Evolutionary conservation across 2,113 vertebrate species (phyloP).

Genomic region (Emydocephalus ijimae): DNA sequence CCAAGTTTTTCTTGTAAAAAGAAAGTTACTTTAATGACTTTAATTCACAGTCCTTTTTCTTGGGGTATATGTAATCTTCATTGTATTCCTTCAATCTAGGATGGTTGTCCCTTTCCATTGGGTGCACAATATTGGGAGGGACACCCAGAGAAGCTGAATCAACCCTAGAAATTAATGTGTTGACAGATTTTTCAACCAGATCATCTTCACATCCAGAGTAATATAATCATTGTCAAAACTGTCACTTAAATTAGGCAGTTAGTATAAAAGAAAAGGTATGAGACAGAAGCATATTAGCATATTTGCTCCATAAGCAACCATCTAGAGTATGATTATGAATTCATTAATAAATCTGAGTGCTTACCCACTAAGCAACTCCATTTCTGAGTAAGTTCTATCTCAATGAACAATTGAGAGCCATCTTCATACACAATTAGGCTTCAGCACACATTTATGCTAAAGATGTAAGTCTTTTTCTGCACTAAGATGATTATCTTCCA

Average conservation of each 20-base stretch:
- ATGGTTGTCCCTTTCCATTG: background rate
- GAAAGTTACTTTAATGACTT: background rate
- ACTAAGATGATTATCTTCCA: background rate
- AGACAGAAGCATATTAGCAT: background rate
- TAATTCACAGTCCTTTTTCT: background rate
- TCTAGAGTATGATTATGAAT: background rate
- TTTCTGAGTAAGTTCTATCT: background rate
- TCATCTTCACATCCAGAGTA: background rate
- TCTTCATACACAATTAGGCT: background rate
- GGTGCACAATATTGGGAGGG: background rate
- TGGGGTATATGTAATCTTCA: background rate
- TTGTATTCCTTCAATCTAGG: background rate
- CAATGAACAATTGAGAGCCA: background rate
- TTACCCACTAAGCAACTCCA: background rate
- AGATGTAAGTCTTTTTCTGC: background rate
- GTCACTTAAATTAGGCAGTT: background rate
- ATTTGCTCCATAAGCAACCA: background rate
- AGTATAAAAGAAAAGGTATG: background rate
- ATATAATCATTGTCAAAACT: background rate
- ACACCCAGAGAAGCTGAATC: background rate
- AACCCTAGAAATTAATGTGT: background rate
- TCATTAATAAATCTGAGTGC: background rate
- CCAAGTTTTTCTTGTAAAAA: background rate
- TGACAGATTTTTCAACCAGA: background rate
- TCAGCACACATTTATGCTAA: background rate